phyloP scores from a whole-genome alignment of 2,888 invertebrate genomes.

The Noctuana brunneofusca region DNA sequence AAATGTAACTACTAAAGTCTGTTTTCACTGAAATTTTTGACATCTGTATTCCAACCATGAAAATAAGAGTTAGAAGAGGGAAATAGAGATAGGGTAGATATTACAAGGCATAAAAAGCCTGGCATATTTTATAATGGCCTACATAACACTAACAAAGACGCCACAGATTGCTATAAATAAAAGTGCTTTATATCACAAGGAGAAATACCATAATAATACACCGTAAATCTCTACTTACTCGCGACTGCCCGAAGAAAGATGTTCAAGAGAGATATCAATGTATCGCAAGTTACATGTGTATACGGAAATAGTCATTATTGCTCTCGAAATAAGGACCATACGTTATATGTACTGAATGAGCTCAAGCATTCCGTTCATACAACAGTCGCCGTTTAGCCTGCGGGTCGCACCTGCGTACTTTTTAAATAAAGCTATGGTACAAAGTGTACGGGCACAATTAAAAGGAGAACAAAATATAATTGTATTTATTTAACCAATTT shows the following conservation, averaged over 20 bases:
- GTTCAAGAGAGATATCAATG: slow-evolving; percentile 19
- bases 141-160: not conserved
- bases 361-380: slow-evolving; percentile 29
- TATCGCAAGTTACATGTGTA: not conserved
- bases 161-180: slow-evolving; percentile 1
- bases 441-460: slow-evolving; percentile 36
- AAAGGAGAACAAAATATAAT: not conserved
- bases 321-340: slow-evolving; percentile 15
- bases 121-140: slow-evolving; percentile 1
- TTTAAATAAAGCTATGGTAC: slow-evolving; percentile 49
- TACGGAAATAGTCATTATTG: not conserved
- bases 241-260: slow-evolving; percentile 12
- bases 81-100: too few relatives aligned
- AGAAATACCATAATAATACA: slow-evolving; percentile 1
- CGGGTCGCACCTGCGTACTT: slow-evolving; percentile 57
- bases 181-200: not conserved
- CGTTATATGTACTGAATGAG: slow-evolving; percentile 25
- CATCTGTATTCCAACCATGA: too few relatives aligned
- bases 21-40: too few relatives aligned
- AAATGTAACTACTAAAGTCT: too few relatives aligned
- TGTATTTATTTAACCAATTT: too few relatives aligned
- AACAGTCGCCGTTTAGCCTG: slow-evolving; percentile 62
- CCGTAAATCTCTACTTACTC: slow-evolving; percentile 4
- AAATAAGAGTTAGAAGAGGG: too few relatives aligned
- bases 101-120: slow-evolving; percentile 20